Percentiles rank a stretch among this genome's conserved stretches.
phyloP scores from a whole-genome alignment of 92 coral and sea anemone genomes.

The Galaxea fascicularis region DNA sequence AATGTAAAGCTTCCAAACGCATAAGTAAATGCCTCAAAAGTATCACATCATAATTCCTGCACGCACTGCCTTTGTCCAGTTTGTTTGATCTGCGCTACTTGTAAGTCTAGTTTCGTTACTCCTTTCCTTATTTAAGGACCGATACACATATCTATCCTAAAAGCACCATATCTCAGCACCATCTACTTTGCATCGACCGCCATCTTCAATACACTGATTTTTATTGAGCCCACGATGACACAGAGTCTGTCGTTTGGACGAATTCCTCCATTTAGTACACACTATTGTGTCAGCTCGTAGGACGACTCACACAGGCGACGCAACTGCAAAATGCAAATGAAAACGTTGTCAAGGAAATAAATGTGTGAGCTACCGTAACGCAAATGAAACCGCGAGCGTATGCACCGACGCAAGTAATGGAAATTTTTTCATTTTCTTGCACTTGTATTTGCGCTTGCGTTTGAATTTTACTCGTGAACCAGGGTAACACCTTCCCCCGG shows the following conservation, averaged over 20 bases:
- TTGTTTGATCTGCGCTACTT: background rate
- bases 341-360: too few species aligned
- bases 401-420: too few species aligned
- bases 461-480: too few species aligned
- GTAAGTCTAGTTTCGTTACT: background rate
- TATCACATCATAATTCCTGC: background rate
- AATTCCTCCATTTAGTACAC: background rate
- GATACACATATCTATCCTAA: too few species aligned
- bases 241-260: background rate
- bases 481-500: too few species aligned
- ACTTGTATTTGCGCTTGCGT: too few species aligned
- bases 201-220: conserved; percentile 4
- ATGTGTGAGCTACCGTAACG: too few species aligned
- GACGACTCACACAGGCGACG: too few species aligned
- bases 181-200: background rate
- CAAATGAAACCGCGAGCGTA: too few species aligned
- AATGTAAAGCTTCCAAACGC: background rate
- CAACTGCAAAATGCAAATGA: too few species aligned
- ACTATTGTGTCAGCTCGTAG: background rate
- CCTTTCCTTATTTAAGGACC: background rate
- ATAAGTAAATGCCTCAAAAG: background rate
- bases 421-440: too few species aligned
- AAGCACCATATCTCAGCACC: too few species aligned
- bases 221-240: conserved; percentile 14
- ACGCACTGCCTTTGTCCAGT: background rate